Conservation (phyloP, 2,888 invertebrate genomes). For the Idaea aversata region DNA sequence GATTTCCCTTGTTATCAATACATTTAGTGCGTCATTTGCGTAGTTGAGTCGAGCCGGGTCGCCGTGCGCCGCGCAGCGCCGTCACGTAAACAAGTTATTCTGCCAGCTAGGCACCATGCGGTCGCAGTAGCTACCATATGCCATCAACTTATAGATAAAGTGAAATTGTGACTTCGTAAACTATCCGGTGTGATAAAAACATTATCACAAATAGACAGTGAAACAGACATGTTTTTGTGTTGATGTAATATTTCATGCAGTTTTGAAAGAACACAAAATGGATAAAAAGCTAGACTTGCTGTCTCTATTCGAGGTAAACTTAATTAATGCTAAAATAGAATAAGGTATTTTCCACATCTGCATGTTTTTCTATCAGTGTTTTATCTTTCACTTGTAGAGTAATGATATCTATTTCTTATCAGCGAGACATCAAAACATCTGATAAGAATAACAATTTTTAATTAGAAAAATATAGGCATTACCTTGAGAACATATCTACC, state of each 20-base stretch:
- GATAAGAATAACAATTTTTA: background rate
- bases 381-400: background rate
- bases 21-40: slow-evolving; percentile 34
- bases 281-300: slow-evolving; percentile 76
- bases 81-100: slow-evolving; percentile 60
- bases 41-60: slow-evolving; percentile 38
- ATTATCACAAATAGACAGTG: slow-evolving; percentile 38
- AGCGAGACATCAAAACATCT: background rate
- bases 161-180: slow-evolving; percentile 37
- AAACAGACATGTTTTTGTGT: slow-evolving; percentile 40
- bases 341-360: background rate
- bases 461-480: background rate
- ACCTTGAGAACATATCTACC: background rate
- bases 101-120: slow-evolving; percentile 79
- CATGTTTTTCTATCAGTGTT: background rate
- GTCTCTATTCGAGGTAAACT: slow-evolving; percentile 73
- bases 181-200: slow-evolving; percentile 36
- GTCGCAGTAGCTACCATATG: slow-evolving; percentile 68
- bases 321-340: slow-evolving; percentile 4
- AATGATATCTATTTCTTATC: slow-evolving; percentile 1
- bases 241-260: slow-evolving; percentile 51
- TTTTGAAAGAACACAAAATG: slow-evolving; percentile 54
- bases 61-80: slow-evolving; percentile 33
- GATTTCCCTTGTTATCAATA: slow-evolving; percentile 48
- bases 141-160: slow-evolving; percentile 37